These are phyloP conservation scores for Paratilapia polleni DNA, from an alignment of 2,113 vertebrate genomes.

Conservation along the genomic window DNA sequence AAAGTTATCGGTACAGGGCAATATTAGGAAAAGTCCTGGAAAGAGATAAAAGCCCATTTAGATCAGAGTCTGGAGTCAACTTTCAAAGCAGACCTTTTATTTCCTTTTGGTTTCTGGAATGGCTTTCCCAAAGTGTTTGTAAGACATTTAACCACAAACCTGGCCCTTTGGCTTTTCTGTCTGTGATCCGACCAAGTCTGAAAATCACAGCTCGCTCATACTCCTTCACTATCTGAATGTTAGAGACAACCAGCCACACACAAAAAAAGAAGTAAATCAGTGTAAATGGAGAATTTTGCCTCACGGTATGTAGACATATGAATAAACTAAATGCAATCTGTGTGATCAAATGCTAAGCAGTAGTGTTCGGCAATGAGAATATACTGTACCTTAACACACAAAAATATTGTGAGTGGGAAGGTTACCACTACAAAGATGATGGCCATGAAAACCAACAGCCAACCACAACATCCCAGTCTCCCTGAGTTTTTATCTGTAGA, in stretches of 20 bases:
- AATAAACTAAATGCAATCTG: neutral
- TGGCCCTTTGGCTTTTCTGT: conserved; percentile 88
- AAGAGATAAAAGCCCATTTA: neutral
- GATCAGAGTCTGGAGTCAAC: neutral
- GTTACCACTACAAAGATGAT: conserved; percentile 80
- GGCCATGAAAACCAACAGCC: conserved; percentile 84
- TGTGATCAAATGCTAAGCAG: neutral
- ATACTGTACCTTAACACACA: conserved; percentile 86
- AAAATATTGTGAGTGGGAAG: conserved; percentile 85
- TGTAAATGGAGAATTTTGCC: neutral
- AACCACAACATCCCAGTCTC: conserved; percentile 82
- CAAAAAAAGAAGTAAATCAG: neutral
- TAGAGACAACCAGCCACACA: neutral
- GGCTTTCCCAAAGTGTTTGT: neutral
- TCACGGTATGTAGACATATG: neutral
- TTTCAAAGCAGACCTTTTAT: neutral
- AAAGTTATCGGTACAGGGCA: conserved; percentile 92
- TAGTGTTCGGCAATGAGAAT: neutral
- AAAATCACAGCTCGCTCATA: conserved; percentile 91
- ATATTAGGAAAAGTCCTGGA: conserved; percentile 90
- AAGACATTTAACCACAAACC: conserved; percentile 72
- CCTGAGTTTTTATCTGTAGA: conserved; percentile 74
- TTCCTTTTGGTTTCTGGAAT: neutral
- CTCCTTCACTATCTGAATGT: conserved; percentile 85
- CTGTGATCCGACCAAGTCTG: conserved; percentile 83